Evolutionary conservation across 2,113 vertebrate genomes (phyloP), one percentile per base, ranked within the genome.

Genomic region (Zosterops borbonicus): DNA sequence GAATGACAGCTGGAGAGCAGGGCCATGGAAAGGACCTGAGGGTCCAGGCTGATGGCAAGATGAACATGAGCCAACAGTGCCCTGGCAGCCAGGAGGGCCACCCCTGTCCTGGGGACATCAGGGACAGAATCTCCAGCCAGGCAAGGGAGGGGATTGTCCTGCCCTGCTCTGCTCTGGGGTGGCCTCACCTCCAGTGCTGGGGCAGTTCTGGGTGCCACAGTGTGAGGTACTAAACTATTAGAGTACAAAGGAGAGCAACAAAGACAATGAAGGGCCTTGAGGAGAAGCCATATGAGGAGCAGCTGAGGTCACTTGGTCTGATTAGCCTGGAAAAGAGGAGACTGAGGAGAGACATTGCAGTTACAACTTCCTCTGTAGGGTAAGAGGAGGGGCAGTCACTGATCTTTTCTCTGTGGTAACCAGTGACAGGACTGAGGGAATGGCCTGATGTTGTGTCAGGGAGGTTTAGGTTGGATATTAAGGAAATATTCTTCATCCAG

Each of bases 101-200:
- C 0, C 0, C 0, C 0, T n/a, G 76, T 29, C 60, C 49, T 35
- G 76, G 15, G 60, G 24, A 2, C 37, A 53, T 35, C 60, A 63
- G 59, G 29, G 35, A n/a, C 60, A 79, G 39, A 37, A 35, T 46
- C 18, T 19, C 44, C 28, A 1, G 2, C 53, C 39, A 39, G 39
- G 39, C 39, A 39, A 12, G 39, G 39, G 39, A 39, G 39, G 39
- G 39, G 39, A 39, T 33, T 58, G 27, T 81, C 33, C 77, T 65
- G 62, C 62, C 56, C 50, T 80, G 77, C 9, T 0, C 49, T 39
- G 39, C 39, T 39, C 12, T 46, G 62, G 25, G 20, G 76, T 1
- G 0, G 60, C 60, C 76, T 42, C 31, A 53, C 24, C 39, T 35
- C 2, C 0, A 35, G 25, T 4, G 49, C 39, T 46, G 60, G 31